Evolutionary conservation across 2,888 invertebrate species (phyloP).

Genomic region (Drosophila macrothrix): DNA sequence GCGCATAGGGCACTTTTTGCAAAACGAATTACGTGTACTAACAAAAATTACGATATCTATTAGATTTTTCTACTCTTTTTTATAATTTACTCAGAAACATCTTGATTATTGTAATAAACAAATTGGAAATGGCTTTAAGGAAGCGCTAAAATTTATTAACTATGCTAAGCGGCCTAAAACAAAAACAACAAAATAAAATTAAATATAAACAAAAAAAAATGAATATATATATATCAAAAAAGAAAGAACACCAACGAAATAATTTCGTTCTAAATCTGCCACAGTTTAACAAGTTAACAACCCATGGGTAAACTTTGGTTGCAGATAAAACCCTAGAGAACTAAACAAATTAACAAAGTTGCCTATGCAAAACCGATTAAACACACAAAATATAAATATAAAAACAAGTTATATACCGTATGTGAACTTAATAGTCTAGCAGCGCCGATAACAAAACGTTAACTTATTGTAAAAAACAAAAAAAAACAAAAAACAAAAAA

Average conservation of each 20-base stretch:
- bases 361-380: slow-evolving; percentile 65
- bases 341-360: slow-evolving; percentile 55
- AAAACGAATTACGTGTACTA: slow-evolving; percentile 69
- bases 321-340: slow-evolving; percentile 53
- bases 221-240: slow-evolving; percentile 36
- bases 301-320: slow-evolving; percentile 35
- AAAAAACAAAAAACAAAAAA: slow-evolving; percentile 15
- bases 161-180: slow-evolving; percentile 68
- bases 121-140: slow-evolving; percentile 62
- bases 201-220: slow-evolving; percentile 14
- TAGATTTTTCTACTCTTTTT: slow-evolving; percentile 81
- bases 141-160: slow-evolving; percentile 59
- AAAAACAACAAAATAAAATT: slow-evolving; percentile 33
- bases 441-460: slow-evolving; percentile 62
- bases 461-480: slow-evolving; percentile 69
- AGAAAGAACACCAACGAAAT: slow-evolving; percentile 46
- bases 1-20: slow-evolving; percentile 81
- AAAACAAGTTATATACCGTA: slow-evolving; percentile 42
- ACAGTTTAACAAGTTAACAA: slow-evolving; percentile 43
- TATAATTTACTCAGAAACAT: slow-evolving; percentile 73
- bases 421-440: slow-evolving; percentile 38
- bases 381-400: slow-evolving; percentile 28
- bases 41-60: slow-evolving; percentile 69
- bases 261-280: slow-evolving; percentile 61
- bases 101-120: slow-evolving; percentile 68